Evolutionary conservation across 2,888 invertebrate genomes (phyloP).

Genomic region (Thysanoteuthis rhombus): DNA sequence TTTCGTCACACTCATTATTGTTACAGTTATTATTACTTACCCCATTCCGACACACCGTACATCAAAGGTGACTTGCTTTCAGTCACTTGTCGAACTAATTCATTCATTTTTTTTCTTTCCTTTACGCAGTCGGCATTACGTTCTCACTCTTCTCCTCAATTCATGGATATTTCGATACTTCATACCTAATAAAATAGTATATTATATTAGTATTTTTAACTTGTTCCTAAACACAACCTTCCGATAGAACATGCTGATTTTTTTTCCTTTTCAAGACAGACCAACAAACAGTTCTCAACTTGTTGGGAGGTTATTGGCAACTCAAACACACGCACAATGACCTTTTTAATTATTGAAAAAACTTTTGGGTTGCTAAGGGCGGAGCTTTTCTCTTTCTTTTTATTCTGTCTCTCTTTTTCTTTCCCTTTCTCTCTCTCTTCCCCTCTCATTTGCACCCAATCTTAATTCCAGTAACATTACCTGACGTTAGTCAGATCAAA

Average conservation of each 20-base stretch:
- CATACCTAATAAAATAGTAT: no score
- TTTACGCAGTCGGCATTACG: background rate
- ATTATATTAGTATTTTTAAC: no score
- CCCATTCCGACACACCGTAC: slow-evolving; percentile 14
- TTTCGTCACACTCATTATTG: no score
- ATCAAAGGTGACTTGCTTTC: slow-evolving; percentile 25
- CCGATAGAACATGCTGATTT: no score
- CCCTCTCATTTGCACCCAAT: background rate
- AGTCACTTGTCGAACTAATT: background rate
- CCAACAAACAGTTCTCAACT: background rate
- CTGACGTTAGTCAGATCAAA: no score
- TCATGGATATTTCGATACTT: no score
- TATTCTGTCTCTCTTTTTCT: no score
- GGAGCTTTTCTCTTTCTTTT: no score
- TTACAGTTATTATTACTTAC: background rate
- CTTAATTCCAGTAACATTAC: no score
- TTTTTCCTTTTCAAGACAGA: no score
- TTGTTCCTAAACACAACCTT: background rate
- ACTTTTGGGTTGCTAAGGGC: background rate
- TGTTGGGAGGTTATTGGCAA: background rate
- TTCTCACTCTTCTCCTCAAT: background rate
- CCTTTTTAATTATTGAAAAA: background rate
- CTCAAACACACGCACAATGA: background rate
- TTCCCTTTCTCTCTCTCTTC: background rate
- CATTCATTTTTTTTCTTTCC: slow-evolving; percentile 1